phyloP scores from a whole-genome alignment of 2,888 invertebrate genomes.

The Erebia aethiops region DNA sequence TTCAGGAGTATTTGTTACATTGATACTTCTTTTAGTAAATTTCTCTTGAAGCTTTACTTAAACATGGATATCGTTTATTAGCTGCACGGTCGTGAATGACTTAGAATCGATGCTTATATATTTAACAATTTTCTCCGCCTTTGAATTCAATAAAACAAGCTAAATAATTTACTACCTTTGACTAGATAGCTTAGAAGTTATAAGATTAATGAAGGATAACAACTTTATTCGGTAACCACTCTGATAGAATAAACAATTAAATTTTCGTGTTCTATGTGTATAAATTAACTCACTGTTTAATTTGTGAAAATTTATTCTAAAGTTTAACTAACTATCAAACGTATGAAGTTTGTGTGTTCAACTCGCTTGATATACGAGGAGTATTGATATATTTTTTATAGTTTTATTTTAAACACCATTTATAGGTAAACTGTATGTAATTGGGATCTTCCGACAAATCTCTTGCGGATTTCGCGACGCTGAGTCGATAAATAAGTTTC shows the following conservation, averaged over 20 bases:
- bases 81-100: constrained; percentile 63
- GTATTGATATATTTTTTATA: no score
- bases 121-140: constrained; percentile 74
- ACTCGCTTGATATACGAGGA: no score
- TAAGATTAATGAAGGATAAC: constrained; percentile 76
- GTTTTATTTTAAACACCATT: no score
- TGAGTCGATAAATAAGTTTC: no score
- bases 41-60: constrained; percentile 60
- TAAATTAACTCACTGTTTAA: constrained; percentile 34
- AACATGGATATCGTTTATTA: constrained; percentile 57
- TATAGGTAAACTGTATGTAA: no score
- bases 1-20: constrained; percentile 19
- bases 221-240: constrained; percentile 61
- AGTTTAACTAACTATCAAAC: no score
- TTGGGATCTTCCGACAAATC: no score
- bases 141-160: constrained; percentile 77
- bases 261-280: constrained; percentile 49
- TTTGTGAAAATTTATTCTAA: no score
- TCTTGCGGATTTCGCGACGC: no score
- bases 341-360: no score
- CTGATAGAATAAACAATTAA: constrained; percentile 58
- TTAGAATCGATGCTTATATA: constrained; percentile 74
- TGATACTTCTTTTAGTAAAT: constrained; percentile 13
- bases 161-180: constrained; percentile 76
- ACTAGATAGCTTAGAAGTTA: constrained; percentile 77